Evolutionary conservation across 2,888 invertebrate genomes (phyloP), one percentile per base, ranked within the genome.

Genomic region (Actias luna): DNA sequence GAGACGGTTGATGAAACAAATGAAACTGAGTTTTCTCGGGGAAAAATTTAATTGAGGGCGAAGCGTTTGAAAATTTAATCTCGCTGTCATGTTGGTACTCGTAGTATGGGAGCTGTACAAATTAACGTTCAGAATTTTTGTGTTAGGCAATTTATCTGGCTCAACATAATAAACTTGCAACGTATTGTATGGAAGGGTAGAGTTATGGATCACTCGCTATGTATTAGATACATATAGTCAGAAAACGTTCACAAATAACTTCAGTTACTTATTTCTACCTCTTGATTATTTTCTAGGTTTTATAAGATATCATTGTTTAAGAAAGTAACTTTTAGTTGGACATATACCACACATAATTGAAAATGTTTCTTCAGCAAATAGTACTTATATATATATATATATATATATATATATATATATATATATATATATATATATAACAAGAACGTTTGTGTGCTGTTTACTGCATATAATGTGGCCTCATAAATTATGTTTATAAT

Each of bases 61-160:
- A 75, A 81, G 78, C 82, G 83, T 85, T 87, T 85, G 82, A 55
- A 88, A 88, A 87, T 88, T 89, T 89, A 89, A 89, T 89, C 85
- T 83, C 80, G 77, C 78, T 77, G 78, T 76, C 87, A 78, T 88
- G 88, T 87, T 74, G 74, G 74, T 73, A 75, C 75, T 74, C 67
- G 71, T 75, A 78, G 76, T 75, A 76, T 71, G 70, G 70, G 71
- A 57, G 76, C 78, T 71, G 83, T 77, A 78, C 81, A 85, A 87
- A 87, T 87, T 85, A 84, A 83, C 77, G 77, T 76, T 81, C 76
- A 74, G 78, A 82, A 78, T 81, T 85, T 83, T 79, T 79, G 79
- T 79, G 78, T 84, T 79, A 80, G 79, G 77, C 79, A 79, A 82
- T 81, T 82, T 78, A 77, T 76, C 71, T 73, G 72, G 72, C 70